These are phyloP conservation scores for Brachirus orientalis DNA, from an alignment of 2,113 vertebrate genomes.

Conservation along the genomic window DNA sequence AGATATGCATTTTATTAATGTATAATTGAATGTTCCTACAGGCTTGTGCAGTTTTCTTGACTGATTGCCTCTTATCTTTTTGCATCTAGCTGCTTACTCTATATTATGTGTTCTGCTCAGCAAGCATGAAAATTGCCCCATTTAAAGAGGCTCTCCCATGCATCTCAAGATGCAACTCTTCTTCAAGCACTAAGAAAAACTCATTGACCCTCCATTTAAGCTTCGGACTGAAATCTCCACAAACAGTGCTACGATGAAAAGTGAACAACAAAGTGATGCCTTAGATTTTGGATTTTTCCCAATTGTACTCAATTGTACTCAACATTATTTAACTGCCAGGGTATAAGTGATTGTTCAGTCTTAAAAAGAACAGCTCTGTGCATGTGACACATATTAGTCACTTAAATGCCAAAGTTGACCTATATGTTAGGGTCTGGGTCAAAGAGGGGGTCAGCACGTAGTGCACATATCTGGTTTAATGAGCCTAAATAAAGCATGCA, in stretches of 20 bases:
- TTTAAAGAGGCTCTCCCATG: conserved; percentile 58
- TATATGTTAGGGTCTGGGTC: conserved; percentile 62
- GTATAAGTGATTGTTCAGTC: conserved; percentile 17
- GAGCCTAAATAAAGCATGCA: conserved; percentile 29
- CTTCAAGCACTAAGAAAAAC: conserved; percentile 16
- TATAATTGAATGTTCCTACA: background rate
- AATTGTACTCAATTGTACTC: conserved; percentile 13
- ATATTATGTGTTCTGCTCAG: conserved; percentile 70
- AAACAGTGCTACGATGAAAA: conserved; percentile 21
- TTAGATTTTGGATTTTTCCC: background rate
- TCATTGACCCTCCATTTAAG: conserved; percentile 32
- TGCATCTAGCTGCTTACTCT: conserved; percentile 48
- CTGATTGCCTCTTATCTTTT: conserved; percentile 65
- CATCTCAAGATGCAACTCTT: conserved; percentile 41
- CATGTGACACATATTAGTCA: conserved; percentile 59
- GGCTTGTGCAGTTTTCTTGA: conserved; percentile 42
- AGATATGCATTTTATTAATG: background rate
- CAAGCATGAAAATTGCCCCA: conserved; percentile 77
- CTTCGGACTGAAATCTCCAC: conserved; percentile 2
- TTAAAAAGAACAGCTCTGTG: conserved; percentile 63
- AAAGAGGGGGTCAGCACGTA: conserved; percentile 50
- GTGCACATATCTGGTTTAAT: conserved; percentile 43
- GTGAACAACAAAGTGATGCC: conserved; percentile 40
- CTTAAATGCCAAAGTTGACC: conserved; percentile 69
- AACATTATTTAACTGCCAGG: conserved; percentile 31